Percentiles rank a stretch among this genome's conserved stretches.
Evolutionary conservation across 2,797 vertebrate species (phyloP).

Genomic region (Sandelia bainsii): DNA sequence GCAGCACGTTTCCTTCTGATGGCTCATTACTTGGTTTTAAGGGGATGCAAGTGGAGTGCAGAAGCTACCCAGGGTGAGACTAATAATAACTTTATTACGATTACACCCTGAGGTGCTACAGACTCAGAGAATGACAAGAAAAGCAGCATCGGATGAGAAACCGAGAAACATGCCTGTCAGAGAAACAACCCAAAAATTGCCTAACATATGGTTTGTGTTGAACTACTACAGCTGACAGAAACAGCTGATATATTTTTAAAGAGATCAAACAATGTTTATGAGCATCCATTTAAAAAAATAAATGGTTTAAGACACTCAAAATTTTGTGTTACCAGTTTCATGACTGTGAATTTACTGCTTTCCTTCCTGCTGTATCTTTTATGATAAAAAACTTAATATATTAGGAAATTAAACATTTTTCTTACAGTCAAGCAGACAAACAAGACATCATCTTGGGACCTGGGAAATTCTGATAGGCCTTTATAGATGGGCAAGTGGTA

Average conservation of each 20-base stretch:
- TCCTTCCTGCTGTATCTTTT: neutral
- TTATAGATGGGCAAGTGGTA: no score
- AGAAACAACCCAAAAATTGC: slow-evolving; percentile 10
- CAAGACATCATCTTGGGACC: neutral
- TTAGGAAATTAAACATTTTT: no score
- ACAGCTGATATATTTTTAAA: no score
- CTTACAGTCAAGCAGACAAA: no score
- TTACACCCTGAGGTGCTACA: slow-evolving; percentile 60
- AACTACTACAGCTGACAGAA: neutral
- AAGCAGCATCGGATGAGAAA: slow-evolving; percentile 34
- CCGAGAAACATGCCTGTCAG: slow-evolving; percentile 10
- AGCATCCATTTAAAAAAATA: neutral
- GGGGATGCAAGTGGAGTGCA: slow-evolving; percentile 43
- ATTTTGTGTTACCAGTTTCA: neutral
- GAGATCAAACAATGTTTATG: no score
- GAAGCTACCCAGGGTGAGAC: slow-evolving; percentile 49
- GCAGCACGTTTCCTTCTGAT: slow-evolving; percentile 67
- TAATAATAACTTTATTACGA: slow-evolving; percentile 72
- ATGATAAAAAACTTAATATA: no score
- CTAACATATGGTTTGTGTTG: neutral
- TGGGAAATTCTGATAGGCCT: no score
- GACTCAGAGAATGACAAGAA: slow-evolving; percentile 45
- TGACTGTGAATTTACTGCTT: neutral
- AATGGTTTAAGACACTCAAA: neutral
- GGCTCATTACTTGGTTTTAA: slow-evolving; percentile 56